A percentile compares a stretch with the other conserved stretches of the same genome.
These are phyloP conservation scores for Pollachius pollachius DNA, from an alignment of 2,113 vertebrate genomes.

Conservation along the genomic window DNA sequence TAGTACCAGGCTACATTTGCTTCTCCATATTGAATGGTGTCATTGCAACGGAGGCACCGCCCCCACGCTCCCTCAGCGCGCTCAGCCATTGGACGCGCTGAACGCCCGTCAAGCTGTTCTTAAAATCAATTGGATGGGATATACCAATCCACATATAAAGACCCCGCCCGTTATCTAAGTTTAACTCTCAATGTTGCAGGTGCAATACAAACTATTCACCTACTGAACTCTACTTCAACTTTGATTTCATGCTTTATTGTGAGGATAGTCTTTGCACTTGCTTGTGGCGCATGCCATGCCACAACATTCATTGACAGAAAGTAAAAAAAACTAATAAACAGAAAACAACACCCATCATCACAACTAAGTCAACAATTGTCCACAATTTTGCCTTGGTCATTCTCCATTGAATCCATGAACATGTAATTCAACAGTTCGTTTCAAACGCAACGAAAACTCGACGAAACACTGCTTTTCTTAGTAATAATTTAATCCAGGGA, in stretches of 20 bases:
- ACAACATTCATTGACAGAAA: too few relatives aligned
- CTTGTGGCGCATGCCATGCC: too few relatives aligned
- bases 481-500: slow-evolving; percentile 87
- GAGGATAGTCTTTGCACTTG: too few relatives aligned
- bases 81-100: slow-evolving; percentile 29
- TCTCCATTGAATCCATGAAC: slow-evolving; percentile 39
- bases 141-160: neutral
- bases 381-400: slow-evolving; percentile 45
- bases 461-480: slow-evolving; percentile 77
- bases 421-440: slow-evolving; percentile 36
- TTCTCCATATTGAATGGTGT: slow-evolving; percentile 65
- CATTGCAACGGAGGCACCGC: slow-evolving; percentile 39
- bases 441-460: slow-evolving; percentile 67
- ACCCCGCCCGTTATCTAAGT: slow-evolving; percentile 1
- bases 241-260: too few relatives aligned
- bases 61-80: slow-evolving; percentile 11
- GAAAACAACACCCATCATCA: too few relatives aligned
- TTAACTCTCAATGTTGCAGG: slow-evolving; percentile 14
- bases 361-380: too few relatives aligned
- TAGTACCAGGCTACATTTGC: slow-evolving; percentile 38
- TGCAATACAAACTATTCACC: neutral
- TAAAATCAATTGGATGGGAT: slow-evolving; percentile 35
- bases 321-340: too few relatives aligned
- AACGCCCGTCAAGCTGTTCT: slow-evolving; percentile 30
- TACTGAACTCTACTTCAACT: too few relatives aligned